These are phyloP conservation scores for Procambarus clarkii DNA, from an alignment of 1,140 invertebrate genomes.

Conservation along the genomic window DNA sequence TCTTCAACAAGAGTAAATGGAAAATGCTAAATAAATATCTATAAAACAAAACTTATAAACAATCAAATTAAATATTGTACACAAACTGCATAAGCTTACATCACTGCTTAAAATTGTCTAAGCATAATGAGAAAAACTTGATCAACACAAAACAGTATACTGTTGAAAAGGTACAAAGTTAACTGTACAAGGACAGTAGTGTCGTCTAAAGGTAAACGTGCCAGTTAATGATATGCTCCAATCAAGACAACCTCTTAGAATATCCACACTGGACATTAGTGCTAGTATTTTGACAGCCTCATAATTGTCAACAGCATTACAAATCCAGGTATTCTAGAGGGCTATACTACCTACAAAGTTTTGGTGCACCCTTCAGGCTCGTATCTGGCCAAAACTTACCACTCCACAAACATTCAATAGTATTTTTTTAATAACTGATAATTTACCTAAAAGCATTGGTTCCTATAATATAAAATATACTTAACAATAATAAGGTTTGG, in stretches of 20 bases:
- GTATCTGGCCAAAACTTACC: no score
- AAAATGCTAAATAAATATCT: conserved; percentile 37
- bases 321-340: not conserved
- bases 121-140: conserved; percentile 41
- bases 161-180: conserved; percentile 39
- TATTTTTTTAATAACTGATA: no score
- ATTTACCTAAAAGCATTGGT: no score
- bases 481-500: no score
- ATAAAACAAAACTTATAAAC: conserved; percentile 31
- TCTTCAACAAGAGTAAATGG: conserved; percentile 17
- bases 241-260: not conserved
- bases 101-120: conserved; percentile 31
- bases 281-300: not conserved
- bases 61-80: conserved; percentile 30
- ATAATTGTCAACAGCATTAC: not conserved
- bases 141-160: conserved; percentile 46
- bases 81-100: conserved; percentile 39
- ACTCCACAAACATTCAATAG: no score
- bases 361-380: no score
- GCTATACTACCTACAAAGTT: no score
- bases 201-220: conserved; percentile 33
- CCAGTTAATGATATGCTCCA: conserved; percentile 17
- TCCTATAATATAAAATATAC: no score
- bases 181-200: conserved; percentile 41
- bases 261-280: not conserved